Evolutionary conservation across 2,797 vertebrate genomes (phyloP).

Genomic region (Sciurus vulgaris): DNA sequence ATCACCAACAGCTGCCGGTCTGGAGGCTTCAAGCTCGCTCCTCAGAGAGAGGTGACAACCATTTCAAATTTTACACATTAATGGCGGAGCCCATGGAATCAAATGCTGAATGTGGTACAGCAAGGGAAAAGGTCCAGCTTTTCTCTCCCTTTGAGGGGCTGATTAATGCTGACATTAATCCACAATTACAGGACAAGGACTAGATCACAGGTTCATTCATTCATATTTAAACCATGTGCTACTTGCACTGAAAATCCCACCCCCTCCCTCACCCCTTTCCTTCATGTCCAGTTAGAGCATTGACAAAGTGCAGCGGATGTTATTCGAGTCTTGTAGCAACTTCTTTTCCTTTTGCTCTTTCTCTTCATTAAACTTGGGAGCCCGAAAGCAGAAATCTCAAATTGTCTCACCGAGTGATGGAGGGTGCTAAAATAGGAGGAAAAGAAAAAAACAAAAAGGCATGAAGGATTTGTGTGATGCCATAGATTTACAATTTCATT

Average conservation of each 20-base stretch:
- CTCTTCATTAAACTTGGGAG: constrained; percentile 85
- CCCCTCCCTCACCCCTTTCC: constrained; percentile 84
- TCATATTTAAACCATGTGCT: constrained; percentile 85
- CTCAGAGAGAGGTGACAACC: constrained; percentile 86
- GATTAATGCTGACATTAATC: constrained; percentile 87
- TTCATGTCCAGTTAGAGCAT: constrained; percentile 89
- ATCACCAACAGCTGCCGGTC: constrained; percentile 87
- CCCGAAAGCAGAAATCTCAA: constrained; percentile 84
- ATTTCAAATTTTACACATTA: constrained; percentile 88
- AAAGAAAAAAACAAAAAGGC: background rate
- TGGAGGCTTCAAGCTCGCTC: constrained; percentile 82
- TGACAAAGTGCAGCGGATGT: constrained; percentile 87
- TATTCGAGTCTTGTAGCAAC: constrained; percentile 78
- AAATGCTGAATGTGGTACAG: constrained; percentile 82
- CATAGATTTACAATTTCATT: background rate
- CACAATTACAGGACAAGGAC: constrained; percentile 87
- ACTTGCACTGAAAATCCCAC: constrained; percentile 79
- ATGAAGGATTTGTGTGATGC: constrained; percentile 63
- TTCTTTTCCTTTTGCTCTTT: constrained; percentile 75
- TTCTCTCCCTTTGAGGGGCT: constrained; percentile 81
- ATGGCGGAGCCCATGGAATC: constrained; percentile 87
- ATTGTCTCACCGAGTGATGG: constrained; percentile 73
- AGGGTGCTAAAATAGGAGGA: constrained; percentile 79
- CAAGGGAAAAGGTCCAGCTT: constrained; percentile 81
- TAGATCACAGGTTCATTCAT: constrained; percentile 83